These are phyloP conservation scores for Metacarcinus magister DNA, from an alignment of 2,888 invertebrate species.

Conservation along the genomic window DNA sequence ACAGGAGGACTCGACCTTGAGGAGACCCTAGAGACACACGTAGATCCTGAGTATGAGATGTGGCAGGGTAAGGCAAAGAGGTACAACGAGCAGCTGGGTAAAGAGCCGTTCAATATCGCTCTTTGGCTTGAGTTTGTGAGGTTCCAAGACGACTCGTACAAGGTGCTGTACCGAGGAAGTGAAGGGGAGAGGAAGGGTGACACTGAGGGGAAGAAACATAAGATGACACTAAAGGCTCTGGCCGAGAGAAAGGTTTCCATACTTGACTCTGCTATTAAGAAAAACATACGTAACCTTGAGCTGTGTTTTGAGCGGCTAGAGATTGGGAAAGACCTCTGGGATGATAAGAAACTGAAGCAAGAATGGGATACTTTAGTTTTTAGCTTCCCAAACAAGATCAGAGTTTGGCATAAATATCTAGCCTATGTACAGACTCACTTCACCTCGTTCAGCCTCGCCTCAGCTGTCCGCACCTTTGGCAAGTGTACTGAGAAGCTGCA, in stretches of 20 bases:
- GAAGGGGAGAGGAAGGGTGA: slow-evolving; percentile 46
- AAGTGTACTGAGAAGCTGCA: slow-evolving; percentile 84
- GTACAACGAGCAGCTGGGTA: slow-evolving; percentile 84
- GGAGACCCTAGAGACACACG: not conserved
- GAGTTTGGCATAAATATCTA: slow-evolving; percentile 85
- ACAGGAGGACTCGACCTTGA: slow-evolving; percentile 55
- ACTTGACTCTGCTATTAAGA: slow-evolving; percentile 85
- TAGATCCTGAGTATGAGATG: slow-evolving; percentile 69
- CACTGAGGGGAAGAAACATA: slow-evolving; percentile 61
- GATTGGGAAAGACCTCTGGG: slow-evolving; percentile 84
- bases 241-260: slow-evolving; percentile 85
- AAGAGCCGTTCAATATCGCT: slow-evolving; percentile 84
- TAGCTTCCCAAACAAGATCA: slow-evolving; percentile 84
- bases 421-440: slow-evolving; percentile 84
- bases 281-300: slow-evolving; percentile 84
- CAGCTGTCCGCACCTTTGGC: slow-evolving; percentile 84
- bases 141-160: slow-evolving; percentile 84
- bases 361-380: slow-evolving; percentile 85
- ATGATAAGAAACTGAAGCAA: slow-evolving; percentile 84
- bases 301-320: slow-evolving; percentile 84
- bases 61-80: slow-evolving; percentile 78
- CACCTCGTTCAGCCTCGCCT: slow-evolving; percentile 84
- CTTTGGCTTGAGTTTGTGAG: slow-evolving; percentile 85
- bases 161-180: slow-evolving; percentile 65
- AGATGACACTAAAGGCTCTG: slow-evolving; percentile 82